A percentile compares a stretch with the other conserved stretches of the same genome.
phyloP scores from a whole-genome alignment of 2,888 invertebrate species.

The Baccha elongata region DNA sequence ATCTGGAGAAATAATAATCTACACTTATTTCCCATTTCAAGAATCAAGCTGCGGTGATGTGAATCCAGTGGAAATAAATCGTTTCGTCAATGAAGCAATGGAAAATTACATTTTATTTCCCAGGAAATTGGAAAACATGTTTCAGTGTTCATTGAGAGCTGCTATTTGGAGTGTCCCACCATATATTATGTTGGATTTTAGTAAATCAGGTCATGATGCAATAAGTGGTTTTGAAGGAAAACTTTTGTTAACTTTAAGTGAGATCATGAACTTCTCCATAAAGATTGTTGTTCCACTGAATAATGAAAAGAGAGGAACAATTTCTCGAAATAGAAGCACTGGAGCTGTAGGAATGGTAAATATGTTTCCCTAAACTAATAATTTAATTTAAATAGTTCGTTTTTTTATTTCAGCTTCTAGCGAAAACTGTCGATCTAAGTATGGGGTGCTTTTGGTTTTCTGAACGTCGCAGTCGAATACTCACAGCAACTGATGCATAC shows the following conservation, averaged over 20 bases:
- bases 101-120: constrained; percentile 74
- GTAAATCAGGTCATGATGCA: constrained; percentile 5
- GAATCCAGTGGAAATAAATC: constrained; percentile 73
- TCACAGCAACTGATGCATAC: constrained; percentile 74
- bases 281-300: constrained; percentile 27
- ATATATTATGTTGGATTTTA: constrained; percentile 49
- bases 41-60: constrained; percentile 69
- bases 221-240: constrained; percentile 73
- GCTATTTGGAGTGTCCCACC: constrained; percentile 74
- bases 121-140: constrained; percentile 76
- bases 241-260: constrained; percentile 69
- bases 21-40: constrained; percentile 77
- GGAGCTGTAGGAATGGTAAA: constrained; percentile 25
- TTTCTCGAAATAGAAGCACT: neutral
- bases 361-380: neutral
- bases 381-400: neutral
- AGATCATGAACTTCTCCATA: constrained; percentile 75
- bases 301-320: constrained; percentile 19
- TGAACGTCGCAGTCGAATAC: constrained; percentile 48
- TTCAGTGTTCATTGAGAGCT: constrained; percentile 74
- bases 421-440: constrained; percentile 72
- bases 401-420: constrained; percentile 46
- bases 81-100: constrained; percentile 73
- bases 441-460: constrained; percentile 75
- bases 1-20: constrained; percentile 76